Evolutionary conservation across 1,140 invertebrate genomes (phyloP).

Genomic region (Drosophila orena): DNA sequence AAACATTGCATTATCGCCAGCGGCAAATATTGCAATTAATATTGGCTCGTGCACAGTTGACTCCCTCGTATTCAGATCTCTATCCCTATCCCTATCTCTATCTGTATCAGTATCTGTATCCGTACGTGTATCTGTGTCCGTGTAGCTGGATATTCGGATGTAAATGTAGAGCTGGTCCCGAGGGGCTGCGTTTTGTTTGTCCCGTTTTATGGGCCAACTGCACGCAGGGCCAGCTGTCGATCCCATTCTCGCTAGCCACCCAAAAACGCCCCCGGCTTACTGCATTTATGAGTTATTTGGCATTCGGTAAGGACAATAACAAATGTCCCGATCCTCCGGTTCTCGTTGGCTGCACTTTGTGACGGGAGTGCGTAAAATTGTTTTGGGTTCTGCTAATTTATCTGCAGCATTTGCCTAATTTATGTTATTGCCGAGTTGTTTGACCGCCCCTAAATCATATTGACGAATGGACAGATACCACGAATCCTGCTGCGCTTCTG

Average conservation of each 20-base stretch:
- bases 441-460: slow-evolving; percentile 63
- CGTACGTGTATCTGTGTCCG: too few species aligned
- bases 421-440: slow-evolving; percentile 61
- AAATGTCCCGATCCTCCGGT: slow-evolving; percentile 40
- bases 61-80: too few species aligned
- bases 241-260: background rate
- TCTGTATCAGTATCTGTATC: too few species aligned
- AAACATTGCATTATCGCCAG: slow-evolving; percentile 67
- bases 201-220: slow-evolving; percentile 56
- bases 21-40: slow-evolving; percentile 67
- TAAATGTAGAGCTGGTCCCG: slow-evolving; percentile 37
- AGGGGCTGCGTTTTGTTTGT: slow-evolving; percentile 45
- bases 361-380: slow-evolving; percentile 69
- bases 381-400: slow-evolving; percentile 71
- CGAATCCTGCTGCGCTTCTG: background rate
- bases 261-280: slow-evolving; percentile 2
- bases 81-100: background rate
- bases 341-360: slow-evolving; percentile 63
- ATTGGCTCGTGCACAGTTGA: slow-evolving; percentile 39
- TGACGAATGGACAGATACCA: slow-evolving; percentile 45
- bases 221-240: slow-evolving; percentile 68
- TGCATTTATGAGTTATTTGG: slow-evolving; percentile 78
- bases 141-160: slow-evolving; percentile 24
- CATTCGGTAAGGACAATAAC: slow-evolving; percentile 59
- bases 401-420: slow-evolving; percentile 77